Conservation (phyloP, 1,140 invertebrate genomes). For the Archegozetes longisetosus region DNA sequence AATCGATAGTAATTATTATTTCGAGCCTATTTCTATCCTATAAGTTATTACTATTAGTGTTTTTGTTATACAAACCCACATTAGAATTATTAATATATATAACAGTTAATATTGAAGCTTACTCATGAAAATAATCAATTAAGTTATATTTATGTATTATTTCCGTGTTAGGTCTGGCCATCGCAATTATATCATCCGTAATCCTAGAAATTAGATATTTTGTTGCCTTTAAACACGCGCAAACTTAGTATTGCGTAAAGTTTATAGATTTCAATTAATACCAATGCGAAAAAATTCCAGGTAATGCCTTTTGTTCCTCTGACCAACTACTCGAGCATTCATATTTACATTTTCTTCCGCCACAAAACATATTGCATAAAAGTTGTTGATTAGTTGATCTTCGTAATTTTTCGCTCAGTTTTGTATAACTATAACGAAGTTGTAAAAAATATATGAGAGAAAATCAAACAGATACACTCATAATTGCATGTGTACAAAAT, state of each 20-base stretch:
- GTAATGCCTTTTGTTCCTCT: constrained; percentile 48
- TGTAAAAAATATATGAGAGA: too few relatives aligned
- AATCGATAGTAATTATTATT: too few relatives aligned
- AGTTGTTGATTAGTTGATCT: constrained; percentile 43
- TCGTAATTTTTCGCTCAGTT: constrained; percentile 39
- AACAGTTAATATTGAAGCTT: constrained; percentile 27
- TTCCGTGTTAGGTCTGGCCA: constrained; percentile 61
- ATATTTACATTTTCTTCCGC: constrained; percentile 62
- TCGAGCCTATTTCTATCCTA: too few relatives aligned
- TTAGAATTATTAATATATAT: too few relatives aligned
- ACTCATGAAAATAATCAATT: constrained; percentile 60
- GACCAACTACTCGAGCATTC: constrained; percentile 48
- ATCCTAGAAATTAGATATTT: constrained; percentile 6
- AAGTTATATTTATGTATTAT: constrained; percentile 54
- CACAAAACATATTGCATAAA: constrained; percentile 62
- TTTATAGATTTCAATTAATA: constrained; percentile 29
- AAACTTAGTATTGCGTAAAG: neutral
- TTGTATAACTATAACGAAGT: constrained; percentile 31
- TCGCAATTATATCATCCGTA: constrained; percentile 49
- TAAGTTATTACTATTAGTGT: too few relatives aligned
- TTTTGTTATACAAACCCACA: too few relatives aligned
- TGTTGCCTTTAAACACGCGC: neutral
- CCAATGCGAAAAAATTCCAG: constrained; percentile 67
- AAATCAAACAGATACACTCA: too few relatives aligned
- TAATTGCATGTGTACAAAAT: too few relatives aligned